Base-by-base conservation (phyloP, 1,140 invertebrate species). In the Lasaia peninsularis region DNA sequence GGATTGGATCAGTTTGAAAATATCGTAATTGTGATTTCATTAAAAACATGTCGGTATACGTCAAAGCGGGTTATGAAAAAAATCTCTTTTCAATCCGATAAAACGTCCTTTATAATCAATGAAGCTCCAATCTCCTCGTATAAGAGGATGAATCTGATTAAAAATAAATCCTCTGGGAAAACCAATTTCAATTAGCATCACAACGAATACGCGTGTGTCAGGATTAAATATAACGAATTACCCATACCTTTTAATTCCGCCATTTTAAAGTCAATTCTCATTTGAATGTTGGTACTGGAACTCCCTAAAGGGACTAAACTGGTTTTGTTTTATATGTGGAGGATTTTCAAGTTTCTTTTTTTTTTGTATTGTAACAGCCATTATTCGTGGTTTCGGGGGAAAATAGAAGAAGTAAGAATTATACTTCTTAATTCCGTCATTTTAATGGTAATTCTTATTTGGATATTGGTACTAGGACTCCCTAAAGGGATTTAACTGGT, bases 131-230 rank as follows among this genome's bases (percentile, higher is more conserved):
- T 55, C 53, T 44, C 14, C 50, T 52, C 35, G 40, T 28, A 58
- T 64, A 60, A 52, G 52, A 59, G 53, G 62, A 55, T 55, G 21
- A 55, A 62, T 60, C 62, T 71, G 67, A 74, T 72, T 76, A 69
- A 73, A 79, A 79, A 73, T 70, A 75, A 76, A 80, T 73, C 73
- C 69, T 58, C 35, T 10, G 60, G 65, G 67, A 67, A 58, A 62
- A 65, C 62, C 67, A 65, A 67, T 66, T 68, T 70, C 69, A 71
- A 78, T 73, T 73, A 76, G 67, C 56, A 49, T 60, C 54, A 40
- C 58, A 52, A 18, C 50, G 50, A 33, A 61, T 56, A 48, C 40
- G 62, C 73, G 59, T 69, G 63, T 72, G 65, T 58, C 52, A 57
- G 63, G 62, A 72, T 73, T 73, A 65, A 71, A 64, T 65, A 67